These are phyloP conservation scores for Plagodis dolabraria DNA, from an alignment of 2,888 invertebrate genomes.

Conservation along the genomic window DNA sequence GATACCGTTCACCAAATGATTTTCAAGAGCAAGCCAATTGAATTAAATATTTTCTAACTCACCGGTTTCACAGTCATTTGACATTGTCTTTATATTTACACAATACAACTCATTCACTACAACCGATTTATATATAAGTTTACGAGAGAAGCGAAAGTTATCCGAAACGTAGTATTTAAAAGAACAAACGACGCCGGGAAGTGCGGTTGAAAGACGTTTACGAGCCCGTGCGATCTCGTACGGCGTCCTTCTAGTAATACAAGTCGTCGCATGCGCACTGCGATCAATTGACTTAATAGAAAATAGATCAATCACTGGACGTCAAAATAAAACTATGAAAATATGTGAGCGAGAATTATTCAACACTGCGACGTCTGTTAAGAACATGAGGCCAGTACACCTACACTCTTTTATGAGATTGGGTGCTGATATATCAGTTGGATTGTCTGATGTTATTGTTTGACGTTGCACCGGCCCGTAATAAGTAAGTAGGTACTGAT, in stretches of 20 bases:
- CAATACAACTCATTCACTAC: constrained; percentile 38
- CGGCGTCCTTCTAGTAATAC: constrained; percentile 69
- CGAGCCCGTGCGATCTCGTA: constrained; percentile 62
- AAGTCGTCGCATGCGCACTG: constrained; percentile 76
- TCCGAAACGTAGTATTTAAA: constrained; percentile 42
- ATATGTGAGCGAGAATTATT: constrained; percentile 62
- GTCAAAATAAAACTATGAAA: constrained; percentile 58
- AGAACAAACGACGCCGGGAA: constrained; percentile 50
- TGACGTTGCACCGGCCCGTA: too few species aligned
- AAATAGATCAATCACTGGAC: constrained; percentile 73
- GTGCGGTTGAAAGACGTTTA: constrained; percentile 44
- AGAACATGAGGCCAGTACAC: too few species aligned
- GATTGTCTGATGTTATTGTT: too few species aligned
- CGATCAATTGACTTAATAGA: constrained; percentile 76
- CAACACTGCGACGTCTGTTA: constrained; percentile 48
- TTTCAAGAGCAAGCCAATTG: not conserved
- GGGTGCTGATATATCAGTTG: too few species aligned
- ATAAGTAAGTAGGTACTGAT: too few species aligned
- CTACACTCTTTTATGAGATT: too few species aligned
- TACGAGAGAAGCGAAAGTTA: constrained; percentile 34
- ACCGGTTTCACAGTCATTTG: constrained; percentile 50
- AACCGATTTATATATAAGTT: constrained; percentile 33
- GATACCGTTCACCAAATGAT: not conserved
- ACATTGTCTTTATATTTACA: constrained; percentile 47
- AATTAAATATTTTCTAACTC: constrained; percentile 34